These are phyloP conservation scores for Furnarius figulus DNA, from an alignment of 2,113 vertebrate species.

Conservation along the genomic window DNA sequence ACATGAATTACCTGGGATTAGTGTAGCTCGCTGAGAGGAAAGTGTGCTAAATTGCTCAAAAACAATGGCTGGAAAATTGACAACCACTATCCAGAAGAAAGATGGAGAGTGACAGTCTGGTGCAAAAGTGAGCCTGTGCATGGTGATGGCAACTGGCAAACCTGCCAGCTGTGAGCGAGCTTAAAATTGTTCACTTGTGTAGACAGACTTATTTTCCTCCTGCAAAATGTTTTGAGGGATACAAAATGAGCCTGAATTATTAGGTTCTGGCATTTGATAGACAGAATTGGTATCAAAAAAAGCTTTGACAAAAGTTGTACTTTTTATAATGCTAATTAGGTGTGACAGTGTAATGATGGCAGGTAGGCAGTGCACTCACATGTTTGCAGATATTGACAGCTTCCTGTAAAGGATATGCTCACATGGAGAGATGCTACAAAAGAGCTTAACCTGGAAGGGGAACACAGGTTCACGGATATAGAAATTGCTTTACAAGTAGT, in stretches of 20 bases:
- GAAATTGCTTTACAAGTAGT: not conserved
- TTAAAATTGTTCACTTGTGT: not conserved
- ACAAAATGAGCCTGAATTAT: not conserved
- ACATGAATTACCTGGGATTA: not conserved
- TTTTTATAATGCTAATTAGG: conserved; percentile 25
- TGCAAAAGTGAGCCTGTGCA: not conserved
- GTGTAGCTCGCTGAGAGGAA: not conserved
- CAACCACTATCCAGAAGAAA: not conserved
- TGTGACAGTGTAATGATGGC: conserved; percentile 9
- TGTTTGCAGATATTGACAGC: conserved; percentile 32
- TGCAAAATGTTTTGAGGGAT: not conserved
- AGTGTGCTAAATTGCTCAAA: not conserved
- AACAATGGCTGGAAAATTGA: not conserved
- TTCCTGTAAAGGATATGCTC: not conserved
- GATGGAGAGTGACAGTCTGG: not conserved
- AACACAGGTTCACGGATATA: not conserved
- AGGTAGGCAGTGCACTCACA: conserved; percentile 14
- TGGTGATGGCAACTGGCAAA: not conserved
- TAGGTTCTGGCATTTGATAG: conserved; percentile 32
- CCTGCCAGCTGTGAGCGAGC: not conserved
- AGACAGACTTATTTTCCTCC: not conserved
- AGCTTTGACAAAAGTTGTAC: not conserved
- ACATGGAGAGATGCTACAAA: not conserved
- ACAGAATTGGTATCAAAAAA: not conserved
- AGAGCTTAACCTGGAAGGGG: not conserved